Conservation (phyloP, 2,888 invertebrate genomes). For the Acholoe squamosa region DNA sequence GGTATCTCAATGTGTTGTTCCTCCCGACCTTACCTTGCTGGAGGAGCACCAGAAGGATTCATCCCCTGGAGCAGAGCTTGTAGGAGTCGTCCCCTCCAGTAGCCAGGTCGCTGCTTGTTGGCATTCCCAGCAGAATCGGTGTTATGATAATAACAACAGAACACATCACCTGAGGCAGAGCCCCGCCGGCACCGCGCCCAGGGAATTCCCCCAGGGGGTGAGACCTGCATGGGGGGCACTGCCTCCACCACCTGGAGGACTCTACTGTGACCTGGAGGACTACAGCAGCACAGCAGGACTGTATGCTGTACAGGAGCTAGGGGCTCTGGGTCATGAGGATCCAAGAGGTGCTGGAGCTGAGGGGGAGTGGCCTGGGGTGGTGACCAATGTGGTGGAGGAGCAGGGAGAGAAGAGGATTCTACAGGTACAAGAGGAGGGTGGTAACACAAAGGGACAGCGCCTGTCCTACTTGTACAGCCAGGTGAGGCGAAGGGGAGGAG, state of each 20-base stretch:
- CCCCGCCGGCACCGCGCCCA: not conserved
- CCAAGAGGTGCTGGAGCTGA: not conserved
- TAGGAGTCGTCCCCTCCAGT: not conserved
- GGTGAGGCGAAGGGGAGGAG: conserved; percentile 10
- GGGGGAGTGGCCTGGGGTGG: not conserved
- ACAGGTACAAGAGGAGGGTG: not conserved
- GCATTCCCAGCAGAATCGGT: conserved; percentile 14
- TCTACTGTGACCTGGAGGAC: conserved; percentile 18
- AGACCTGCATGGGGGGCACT: not conserved
- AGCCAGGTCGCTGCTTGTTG: not conserved
- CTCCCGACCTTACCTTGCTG: not conserved
- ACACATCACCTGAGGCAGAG: not conserved
- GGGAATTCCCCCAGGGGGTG: no score
- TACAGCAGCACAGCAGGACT: conserved; percentile 27
- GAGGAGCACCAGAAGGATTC: not conserved
- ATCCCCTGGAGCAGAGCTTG: not conserved
- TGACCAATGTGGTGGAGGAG: not conserved
- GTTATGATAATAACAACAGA: conserved; percentile 27
- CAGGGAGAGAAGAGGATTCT: not conserved
- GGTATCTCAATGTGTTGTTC: no score
- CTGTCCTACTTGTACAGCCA: conserved; percentile 21
- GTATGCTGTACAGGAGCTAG: not conserved
- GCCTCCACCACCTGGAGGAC: conserved; percentile 8
- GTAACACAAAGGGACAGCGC: not conserved
- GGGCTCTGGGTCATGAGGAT: not conserved